Evolutionary conservation across 2,797 vertebrate species (phyloP).

Genomic region (Poecilia wingei): DNA sequence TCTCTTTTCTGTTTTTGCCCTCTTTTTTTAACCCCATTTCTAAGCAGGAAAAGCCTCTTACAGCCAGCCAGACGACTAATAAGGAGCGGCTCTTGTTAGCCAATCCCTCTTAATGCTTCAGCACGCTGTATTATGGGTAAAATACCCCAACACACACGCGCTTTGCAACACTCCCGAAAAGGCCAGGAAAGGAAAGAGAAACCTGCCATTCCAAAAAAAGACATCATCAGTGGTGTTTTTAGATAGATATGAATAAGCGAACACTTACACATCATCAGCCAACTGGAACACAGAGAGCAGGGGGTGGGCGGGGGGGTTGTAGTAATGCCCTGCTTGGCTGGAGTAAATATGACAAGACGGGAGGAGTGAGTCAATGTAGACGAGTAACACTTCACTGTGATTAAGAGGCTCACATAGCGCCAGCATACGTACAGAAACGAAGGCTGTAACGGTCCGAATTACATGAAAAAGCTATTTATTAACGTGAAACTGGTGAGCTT

Average conservation of each 20-base stretch:
- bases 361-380: conserved; percentile 16
- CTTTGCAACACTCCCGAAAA: conserved; percentile 70
- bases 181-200: conserved; percentile 56
- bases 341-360: conserved; percentile 10
- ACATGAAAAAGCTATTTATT: background rate
- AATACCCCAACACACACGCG: conserved; percentile 47
- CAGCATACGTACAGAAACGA: conserved; percentile 4
- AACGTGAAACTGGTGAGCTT: background rate
- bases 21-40: conserved; percentile 51
- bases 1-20: conserved; percentile 51
- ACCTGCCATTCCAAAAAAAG: conserved; percentile 50
- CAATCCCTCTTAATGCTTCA: conserved; percentile 75
- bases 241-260: conserved; percentile 44
- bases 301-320: conserved; percentile 12
- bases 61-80: conserved; percentile 78
- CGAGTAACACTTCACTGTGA: conserved; percentile 22
- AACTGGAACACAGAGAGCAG: conserved; percentile 41
- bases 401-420: conserved; percentile 16
- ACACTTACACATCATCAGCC: conserved; percentile 48
- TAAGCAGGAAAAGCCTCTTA: conserved; percentile 77
- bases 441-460: background rate
- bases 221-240: conserved; percentile 37
- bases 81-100: conserved; percentile 74
- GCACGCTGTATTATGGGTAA: conserved; percentile 72
- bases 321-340: conserved; percentile 19